Evolutionary conservation across 2,888 invertebrate species (phyloP), one percentile per base, ranked within the genome.

Genomic region (Heliconius sara): DNA sequence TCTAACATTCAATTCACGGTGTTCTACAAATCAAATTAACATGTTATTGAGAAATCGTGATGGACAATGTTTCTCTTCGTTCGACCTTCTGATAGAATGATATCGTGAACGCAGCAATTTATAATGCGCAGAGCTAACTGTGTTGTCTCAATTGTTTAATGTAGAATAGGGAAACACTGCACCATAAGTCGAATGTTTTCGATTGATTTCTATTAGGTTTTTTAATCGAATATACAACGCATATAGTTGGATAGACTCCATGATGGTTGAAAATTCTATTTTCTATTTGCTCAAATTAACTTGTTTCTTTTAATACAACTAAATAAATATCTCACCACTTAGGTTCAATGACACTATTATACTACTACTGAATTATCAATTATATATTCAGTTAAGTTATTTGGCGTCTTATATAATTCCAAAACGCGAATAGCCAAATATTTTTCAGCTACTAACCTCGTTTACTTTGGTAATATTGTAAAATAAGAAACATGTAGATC

Each of bases 21-120:
- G 86, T 84, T 80, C 85, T 89, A 87, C 85, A 84, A 93, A 93
- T 92, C 89, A 78, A 91, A 92, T 93, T 93, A 92, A 89, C 84
- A 87, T 85, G 83, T 81, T 84, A 84, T 79, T 82, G 89, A 88
- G 88, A 90, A 91, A 89, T 91, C 91, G 92, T 92, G 92, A 91
- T 88, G 87, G 79, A 79, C 75, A 80, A 47, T 77, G 79, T 81
- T 76, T 72, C 78, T 76, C 72, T 75, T n/a, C 13, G 34, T 57
- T 63, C 76, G 78, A 82, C 81, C 82, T 81, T 82, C 27, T 68
- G 67, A n/a, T n/a, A 47, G 65, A 9, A n/a, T 39, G 67, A 68
- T 66, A 78, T 60, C 72, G 66, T 65, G 73, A 74, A 67, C 39
- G 52, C n/a, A 27, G 27, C 34, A 65, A 65, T 72, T 72, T 16